Conservation (phyloP, 2,797 vertebrate species). For the Falco rusticolus region DNA sequence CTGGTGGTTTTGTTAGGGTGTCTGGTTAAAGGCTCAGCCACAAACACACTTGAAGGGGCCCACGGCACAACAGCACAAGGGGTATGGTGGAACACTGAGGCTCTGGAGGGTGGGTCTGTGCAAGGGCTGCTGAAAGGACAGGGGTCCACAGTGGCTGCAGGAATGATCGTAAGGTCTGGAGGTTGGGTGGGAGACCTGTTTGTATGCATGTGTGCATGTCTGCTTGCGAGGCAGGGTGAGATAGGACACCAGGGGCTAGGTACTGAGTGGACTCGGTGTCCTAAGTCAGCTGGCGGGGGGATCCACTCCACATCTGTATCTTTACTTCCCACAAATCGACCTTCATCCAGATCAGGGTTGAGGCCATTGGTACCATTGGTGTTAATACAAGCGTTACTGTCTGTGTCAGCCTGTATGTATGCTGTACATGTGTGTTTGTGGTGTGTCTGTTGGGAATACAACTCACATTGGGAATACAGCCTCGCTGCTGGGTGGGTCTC, state of each 20-base stretch:
- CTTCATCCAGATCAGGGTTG: not conserved
- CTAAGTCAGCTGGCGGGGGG: not conserved
- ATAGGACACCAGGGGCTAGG: not conserved
- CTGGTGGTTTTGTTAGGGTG: accelerated
- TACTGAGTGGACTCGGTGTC: not conserved
- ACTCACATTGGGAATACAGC: not conserved
- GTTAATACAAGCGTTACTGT: not conserved
- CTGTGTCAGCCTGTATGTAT: not conserved
- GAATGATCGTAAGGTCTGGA: not conserved
- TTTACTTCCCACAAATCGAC: not conserved
- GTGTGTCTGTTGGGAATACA: not conserved
- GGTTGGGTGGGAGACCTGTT: not conserved
- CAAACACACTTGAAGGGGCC: accelerated
- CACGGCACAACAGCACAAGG: accelerated
- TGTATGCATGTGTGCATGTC: too few relatives aligned
- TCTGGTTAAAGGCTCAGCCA: not conserved
- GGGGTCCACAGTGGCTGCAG: not conserved
- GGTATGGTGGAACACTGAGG: not conserved
- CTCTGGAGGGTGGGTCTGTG: not conserved
- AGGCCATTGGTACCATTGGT: not conserved
- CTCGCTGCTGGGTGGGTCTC: not conserved
- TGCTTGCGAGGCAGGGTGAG: accelerated
- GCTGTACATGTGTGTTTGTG: not conserved
- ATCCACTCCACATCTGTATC: not conserved
- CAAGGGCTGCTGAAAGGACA: not conserved